Base-by-base conservation (phyloP, 1,140 invertebrate species). In the Sipha flava region DNA sequence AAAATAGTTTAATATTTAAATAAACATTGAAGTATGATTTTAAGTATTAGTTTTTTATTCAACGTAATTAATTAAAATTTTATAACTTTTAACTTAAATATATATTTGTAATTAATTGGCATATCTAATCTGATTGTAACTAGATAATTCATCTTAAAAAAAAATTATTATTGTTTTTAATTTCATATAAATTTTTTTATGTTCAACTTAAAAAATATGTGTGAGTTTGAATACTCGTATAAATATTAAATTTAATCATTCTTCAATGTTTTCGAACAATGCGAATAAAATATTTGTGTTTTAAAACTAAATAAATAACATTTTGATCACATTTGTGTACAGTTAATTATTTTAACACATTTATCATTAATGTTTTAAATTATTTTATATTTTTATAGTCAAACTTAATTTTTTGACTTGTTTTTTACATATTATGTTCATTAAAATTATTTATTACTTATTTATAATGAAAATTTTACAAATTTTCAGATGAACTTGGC, bases 401-500 rank as follows among this genome's bases (percentile, higher is more conserved):
- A n/a, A 70, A 70, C 23, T 47, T 23, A 16, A 47, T 29, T 70
- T 47, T 45, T 70, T 2, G n/a, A 70, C 12, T 70, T 47, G 7
- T 45, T n/a, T n/a, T n/a, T n/a, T n/a, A n/a, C n/a, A n/a, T 34
- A 43, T 14, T 43, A 16, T 10, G 5, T 66, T 43, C 37, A 64
- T 64, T 64, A 64, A 66, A 14, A 66, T 66, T 21, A 66, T 66
- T 23, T 1, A 3, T 16, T 66, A 45, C 21, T 9, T 26, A 26
- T 26, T 0, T 45, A 7, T 9, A 54, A 75, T 23, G n/a, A 10
- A 12, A 23, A 6, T 54, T 0, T 70, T 54, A 23, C 10, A 16
- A 16, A 84, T 85, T 90, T 91, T 82, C 91, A 97, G 95, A 96
- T 89, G 92, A 94, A 85, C 90, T 97, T 85, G 92, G 95, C 88